Conservation (phyloP, 2,113 vertebrate genomes). For the Microtus richardsoni region DNA sequence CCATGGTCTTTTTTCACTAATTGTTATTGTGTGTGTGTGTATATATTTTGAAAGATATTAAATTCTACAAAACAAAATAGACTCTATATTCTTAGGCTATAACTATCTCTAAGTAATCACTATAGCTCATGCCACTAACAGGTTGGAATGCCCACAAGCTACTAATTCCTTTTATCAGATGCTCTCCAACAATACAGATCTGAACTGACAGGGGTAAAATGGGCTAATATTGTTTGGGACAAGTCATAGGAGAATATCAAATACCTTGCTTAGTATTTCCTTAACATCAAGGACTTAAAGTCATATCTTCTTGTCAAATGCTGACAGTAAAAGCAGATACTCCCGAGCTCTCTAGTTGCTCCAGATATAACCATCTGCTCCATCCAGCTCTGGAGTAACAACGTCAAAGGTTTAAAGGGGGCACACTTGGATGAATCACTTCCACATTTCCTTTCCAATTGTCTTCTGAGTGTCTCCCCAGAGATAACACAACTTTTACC, state of each 20-base stretch:
- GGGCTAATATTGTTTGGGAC: background rate
- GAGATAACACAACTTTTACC: background rate
- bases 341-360: background rate
- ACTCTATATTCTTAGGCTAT: background rate
- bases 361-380: background rate
- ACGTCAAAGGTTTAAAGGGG: background rate
- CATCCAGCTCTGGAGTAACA: background rate
- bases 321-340: background rate
- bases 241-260: background rate
- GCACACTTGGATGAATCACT: background rate
- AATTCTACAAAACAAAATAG: background rate
- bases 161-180: background rate
- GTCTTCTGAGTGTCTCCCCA: background rate
- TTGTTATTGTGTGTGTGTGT: too few species aligned
- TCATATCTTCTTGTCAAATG: background rate
- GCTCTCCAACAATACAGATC: background rate
- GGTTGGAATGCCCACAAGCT: background rate
- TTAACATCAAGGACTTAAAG: constrained; percentile 8
- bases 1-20: background rate
- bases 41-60: constrained; percentile 14
- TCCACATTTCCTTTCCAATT: background rate
- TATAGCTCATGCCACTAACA: background rate
- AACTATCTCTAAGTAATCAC: background rate
- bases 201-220: background rate
- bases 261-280: background rate